Evolutionary conservation across 2,113 vertebrate genomes (phyloP), one percentile per base, ranked within the genome.

Genomic region (Odocoileus hemionus): DNA sequence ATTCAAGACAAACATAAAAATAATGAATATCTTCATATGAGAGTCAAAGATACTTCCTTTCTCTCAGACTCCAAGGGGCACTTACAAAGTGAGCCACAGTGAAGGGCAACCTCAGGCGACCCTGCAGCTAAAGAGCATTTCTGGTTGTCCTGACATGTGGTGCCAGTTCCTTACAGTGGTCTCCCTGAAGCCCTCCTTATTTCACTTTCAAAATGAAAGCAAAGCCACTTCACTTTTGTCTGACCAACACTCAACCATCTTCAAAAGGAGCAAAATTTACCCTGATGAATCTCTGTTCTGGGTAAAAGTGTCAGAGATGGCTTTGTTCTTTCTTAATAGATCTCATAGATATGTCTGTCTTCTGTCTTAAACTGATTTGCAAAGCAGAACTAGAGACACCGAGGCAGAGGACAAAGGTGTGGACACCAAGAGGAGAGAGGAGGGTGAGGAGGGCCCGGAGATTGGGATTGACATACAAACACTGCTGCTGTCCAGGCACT

Each of bases 371-470:
- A 89, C 19, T 0, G 5, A 70, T 23, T 39, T 12, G 67, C n/a
- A 70, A 70, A 39, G 67, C 67, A 70, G 67, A 70, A 13, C 25
- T 3, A 39, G 33, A 67, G n/a, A 23, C 19, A 23, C 1, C 23
- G 36, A 23, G n/a, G 67, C 19, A 12, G 19, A 39, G 21, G 36
- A 25, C n/a, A 23, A 39, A 39, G 10, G 3, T 25, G 67, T 39
- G 36, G 21, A 39, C 19, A 1, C 67, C 19, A 6, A 25, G 19
- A 36, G 0, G 10, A 39, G 67, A 25, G 9, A 70, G 67, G 19
- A 1, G 0, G 23, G 67, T 6, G 19, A 6, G n/a, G 19, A 0
- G 19, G n/a, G 19, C 1, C 3, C 36, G 67, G n/a, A 39, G 67
- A 39, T 21, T 23, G 19, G 21, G 10, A 12, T 2, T 13, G 36